Evolutionary conservation across 2,113 vertebrate genomes (phyloP), one percentile per base, ranked within the genome.

Genomic region (Larimichthys polyactis): DNA sequence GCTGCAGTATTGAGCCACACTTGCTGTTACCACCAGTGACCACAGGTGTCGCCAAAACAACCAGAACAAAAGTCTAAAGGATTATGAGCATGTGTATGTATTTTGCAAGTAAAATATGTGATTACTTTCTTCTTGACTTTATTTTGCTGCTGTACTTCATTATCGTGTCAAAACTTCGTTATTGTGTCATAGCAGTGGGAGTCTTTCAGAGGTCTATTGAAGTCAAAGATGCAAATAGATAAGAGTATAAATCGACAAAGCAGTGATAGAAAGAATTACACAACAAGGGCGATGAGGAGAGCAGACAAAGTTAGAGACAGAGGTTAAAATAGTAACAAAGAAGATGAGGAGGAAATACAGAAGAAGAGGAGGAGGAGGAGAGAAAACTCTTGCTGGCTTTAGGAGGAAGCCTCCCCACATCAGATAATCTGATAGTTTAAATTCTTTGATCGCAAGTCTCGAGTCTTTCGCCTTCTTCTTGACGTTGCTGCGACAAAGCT

Each of bases 361-460:
- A 77, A 9, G 36, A 52, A 60, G 55, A 49, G 49, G 57, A 44
- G 43, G 51, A 52, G 66, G 55, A 49, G 49, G 57, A 44, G 71
- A 82, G 0, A 72, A 46, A 69, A 55, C 69, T 64, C 20, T 11
- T 9, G 20, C 24, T 67, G 36, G 46, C 10, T 74, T 48, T 22
- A 46, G 55, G 55, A 72, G 44, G 55, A 88, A 48, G 49, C 40
- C 0, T 60, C 74, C 36, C 9, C 44, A 0, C 52, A 58, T 85
- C 72, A 73, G 58, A 58, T 68, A 71, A 81, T 75, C 58, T 78
- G 17, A 68, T 60, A 32, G 12, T 19, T 86, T 70, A 16, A 69
- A 27, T 2, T 82, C 63, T 90, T 86, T 85, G 72, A 82, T 90
- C 73, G 22, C 24, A 15, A 51, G 36, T 40, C 0, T 75, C 15